Base-by-base conservation (phyloP, 2,113 vertebrate species). In the Scophthalmus maximus region DNA sequence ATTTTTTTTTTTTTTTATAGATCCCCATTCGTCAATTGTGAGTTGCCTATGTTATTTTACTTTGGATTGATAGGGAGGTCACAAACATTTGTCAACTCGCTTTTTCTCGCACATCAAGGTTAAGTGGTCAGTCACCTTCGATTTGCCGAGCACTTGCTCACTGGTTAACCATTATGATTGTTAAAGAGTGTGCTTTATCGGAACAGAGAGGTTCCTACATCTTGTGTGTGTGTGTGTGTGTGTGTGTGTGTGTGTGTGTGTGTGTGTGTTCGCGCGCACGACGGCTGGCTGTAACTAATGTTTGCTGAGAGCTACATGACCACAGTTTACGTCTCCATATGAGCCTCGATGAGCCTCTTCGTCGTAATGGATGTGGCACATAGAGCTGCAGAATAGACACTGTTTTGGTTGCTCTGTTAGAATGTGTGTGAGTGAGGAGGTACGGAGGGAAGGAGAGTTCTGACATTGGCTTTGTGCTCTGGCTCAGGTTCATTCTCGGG, bases 91-190 rank as follows among this genome's bases (percentile, higher is more conserved):
- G 20, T 65, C 59, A 47, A 8, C 36, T 53, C n/a, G 22, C 23
- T 68, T 52, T 79, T 20, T 11, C 34, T 58, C 23, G 44, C 44
- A 23, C 69, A 23, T 76, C 40, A 26, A 50, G 38, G 11, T 38
- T 57, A 63, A 78, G 74, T 59, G 36, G 29, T 59, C 53, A 36
- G 65, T 74, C 70, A 51, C 40, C 47, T 63, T 30, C 18, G 47
- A 84, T 76, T 71, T 44, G 55, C 30, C 2, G 34, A 57, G 23
- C 51, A 1, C 18, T 32, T 17, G 18, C 34, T 71, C 46, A 46
- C 14, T 46, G 18, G 46, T 29, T 51, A 1, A 46, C 18, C 18
- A 46, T 46, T n/a, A 46, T 29, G 23, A 47, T 20, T 44, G 42
- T 73, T 63, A 30, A 38, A 14, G 38, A 32, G 10, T 9, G n/a